Percentiles rank a stretch among this genome's conserved stretches.
Evolutionary conservation across 1,140 invertebrate genomes (phyloP).

Genomic region (Drosophila mojavensis): DNA sequence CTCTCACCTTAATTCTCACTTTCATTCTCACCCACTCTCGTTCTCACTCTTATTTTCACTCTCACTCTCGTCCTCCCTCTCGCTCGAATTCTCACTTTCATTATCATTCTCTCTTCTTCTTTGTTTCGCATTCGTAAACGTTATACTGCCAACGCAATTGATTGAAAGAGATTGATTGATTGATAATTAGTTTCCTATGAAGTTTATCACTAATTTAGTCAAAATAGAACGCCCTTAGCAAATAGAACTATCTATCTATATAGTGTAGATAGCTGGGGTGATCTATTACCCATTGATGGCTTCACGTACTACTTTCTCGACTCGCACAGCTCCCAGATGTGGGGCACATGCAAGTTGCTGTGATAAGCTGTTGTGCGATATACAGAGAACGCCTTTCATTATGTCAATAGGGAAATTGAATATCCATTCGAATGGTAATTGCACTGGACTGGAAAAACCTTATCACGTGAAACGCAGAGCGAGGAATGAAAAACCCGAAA

Average conservation of each 20-base stretch:
- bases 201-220: neutral
- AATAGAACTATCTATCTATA: too few relatives aligned
- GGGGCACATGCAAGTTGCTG: neutral
- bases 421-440: slow-evolving; percentile 23
- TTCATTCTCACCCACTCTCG: too few relatives aligned
- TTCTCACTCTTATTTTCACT: too few relatives aligned
- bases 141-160: neutral
- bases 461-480: slow-evolving; percentile 37
- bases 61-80: too few relatives aligned
- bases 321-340: neutral
- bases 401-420: slow-evolving; percentile 47
- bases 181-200: neutral
- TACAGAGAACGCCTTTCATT: slow-evolving; percentile 55
- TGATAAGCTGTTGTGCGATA: neutral
- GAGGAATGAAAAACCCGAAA: neutral
- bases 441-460: slow-evolving; percentile 36
- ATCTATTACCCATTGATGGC: neutral
- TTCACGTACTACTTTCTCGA: neutral
- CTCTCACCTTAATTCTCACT: too few relatives aligned
- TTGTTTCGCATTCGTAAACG: neutral
- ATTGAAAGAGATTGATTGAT: too few relatives aligned
- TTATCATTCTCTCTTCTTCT: too few relatives aligned
- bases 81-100: too few relatives aligned
- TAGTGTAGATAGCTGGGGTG: neutral
- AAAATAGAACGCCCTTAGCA: too few relatives aligned